Percentiles rank a stretch among this genome's conserved stretches.
These are phyloP conservation scores for Perizoma flavofasciatum DNA, from an alignment of 2,888 invertebrate species.

Conservation along the genomic window DNA sequence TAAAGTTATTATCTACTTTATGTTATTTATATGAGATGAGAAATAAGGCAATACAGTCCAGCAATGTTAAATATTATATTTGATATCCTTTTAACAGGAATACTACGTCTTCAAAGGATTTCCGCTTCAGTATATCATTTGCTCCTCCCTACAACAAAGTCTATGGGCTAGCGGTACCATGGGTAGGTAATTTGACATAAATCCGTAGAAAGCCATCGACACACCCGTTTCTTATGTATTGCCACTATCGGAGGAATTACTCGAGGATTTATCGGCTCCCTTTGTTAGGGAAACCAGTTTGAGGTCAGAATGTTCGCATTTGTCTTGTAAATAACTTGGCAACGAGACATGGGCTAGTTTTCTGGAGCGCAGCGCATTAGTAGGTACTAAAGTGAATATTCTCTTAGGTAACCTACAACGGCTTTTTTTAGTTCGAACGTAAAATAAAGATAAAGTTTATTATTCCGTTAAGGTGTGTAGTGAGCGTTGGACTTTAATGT, in stretches of 20 bases:
- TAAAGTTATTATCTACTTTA: too few relatives aligned
- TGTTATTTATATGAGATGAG: too few relatives aligned
- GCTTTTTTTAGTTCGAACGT: too few relatives aligned
- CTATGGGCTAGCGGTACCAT: slow-evolving; percentile 63
- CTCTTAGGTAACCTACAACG: too few relatives aligned
- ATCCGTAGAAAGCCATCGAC: slow-evolving; percentile 66
- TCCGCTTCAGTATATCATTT: slow-evolving; percentile 37
- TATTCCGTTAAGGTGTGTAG: too few relatives aligned
- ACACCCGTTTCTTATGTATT: slow-evolving; percentile 64
- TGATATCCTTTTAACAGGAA: too few relatives aligned
- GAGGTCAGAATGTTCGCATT: slow-evolving; percentile 23
- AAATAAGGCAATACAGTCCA: too few relatives aligned
- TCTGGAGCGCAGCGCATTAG: not conserved
- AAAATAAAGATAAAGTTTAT: too few relatives aligned
- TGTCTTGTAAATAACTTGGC: slow-evolving; percentile 29
- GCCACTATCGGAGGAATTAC: slow-evolving; percentile 58
- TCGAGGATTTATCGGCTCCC: slow-evolving; percentile 54
- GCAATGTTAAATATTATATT: too few relatives aligned
- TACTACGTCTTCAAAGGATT: not conserved
- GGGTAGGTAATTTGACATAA: slow-evolving; percentile 77
- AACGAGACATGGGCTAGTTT: slow-evolving; percentile 6
- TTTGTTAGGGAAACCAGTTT: slow-evolving; percentile 46
- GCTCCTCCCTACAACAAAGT: slow-evolving; percentile 54
- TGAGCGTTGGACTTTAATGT: too few relatives aligned
- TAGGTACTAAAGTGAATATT: not conserved